Conservation (phyloP, 2,888 invertebrate genomes). For the Adelphocoris suturalis region DNA sequence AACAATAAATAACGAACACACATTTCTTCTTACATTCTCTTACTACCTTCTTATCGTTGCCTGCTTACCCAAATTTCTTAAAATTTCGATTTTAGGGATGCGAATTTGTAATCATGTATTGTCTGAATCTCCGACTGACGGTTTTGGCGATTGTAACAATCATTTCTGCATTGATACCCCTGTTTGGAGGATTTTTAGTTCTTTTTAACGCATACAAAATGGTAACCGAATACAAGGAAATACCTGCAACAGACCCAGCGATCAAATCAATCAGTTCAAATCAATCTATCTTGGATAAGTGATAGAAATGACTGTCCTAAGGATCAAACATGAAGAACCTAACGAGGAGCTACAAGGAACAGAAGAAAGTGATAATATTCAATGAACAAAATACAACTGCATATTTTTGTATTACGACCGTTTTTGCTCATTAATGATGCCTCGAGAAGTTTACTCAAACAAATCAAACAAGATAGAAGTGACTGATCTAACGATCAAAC, state of each 20-base stretch:
- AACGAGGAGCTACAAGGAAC: neutral
- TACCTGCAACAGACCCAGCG: slow-evolving; percentile 14
- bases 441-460: no score
- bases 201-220: slow-evolving; percentile 51
- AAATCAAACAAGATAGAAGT: no score
- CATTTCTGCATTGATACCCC: slow-evolving; percentile 43
- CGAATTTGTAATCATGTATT: slow-evolving; percentile 65
- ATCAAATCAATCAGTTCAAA: neutral
- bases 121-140: slow-evolving; percentile 58
- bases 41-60: neutral
- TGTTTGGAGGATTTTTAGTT: slow-evolving; percentile 52
- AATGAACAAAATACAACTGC: neutral
- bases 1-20: no score
- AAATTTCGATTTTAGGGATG: slow-evolving; percentile 52
- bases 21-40: no score
- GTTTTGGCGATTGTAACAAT: slow-evolving; percentile 58
- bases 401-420: no score
- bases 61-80: neutral
- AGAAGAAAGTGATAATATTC: neutral
- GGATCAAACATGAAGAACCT: slow-evolving; percentile 2
- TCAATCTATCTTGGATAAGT: neutral
- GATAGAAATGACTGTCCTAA: neutral
- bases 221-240: slow-evolving; percentile 5
- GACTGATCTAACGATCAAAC: neutral
- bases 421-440: no score